phyloP scores from a whole-genome alignment of 2,113 vertebrate genomes.

The Thymallus thymallus region DNA sequence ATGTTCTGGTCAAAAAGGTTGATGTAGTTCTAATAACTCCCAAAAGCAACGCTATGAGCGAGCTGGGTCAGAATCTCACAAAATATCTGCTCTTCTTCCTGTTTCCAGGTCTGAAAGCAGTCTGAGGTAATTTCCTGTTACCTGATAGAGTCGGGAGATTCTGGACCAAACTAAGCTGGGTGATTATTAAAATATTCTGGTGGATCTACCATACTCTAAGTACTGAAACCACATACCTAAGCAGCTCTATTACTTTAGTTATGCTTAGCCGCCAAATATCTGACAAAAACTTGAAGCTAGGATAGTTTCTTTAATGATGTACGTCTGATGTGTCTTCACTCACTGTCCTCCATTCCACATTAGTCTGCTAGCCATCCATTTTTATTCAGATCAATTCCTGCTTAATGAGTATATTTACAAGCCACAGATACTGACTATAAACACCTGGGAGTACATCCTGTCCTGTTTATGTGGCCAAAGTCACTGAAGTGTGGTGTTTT shows the following conservation, averaged over 20 bases:
- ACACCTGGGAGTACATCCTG: constrained; percentile 29
- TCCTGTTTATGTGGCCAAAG: constrained; percentile 45
- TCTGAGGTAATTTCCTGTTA: constrained; percentile 48
- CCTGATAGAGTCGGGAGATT: background rate
- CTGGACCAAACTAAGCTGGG: constrained; percentile 7
- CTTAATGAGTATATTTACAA: constrained; percentile 47
- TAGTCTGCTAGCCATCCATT: constrained; percentile 22
- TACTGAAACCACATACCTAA: background rate
- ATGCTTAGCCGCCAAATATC: constrained; percentile 5
- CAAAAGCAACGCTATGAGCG: background rate
- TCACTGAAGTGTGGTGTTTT: constrained; percentile 44
- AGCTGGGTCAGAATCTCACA: too few relatives aligned
- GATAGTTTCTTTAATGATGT: background rate
- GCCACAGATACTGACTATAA: constrained; percentile 45
- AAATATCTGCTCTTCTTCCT: too few relatives aligned
- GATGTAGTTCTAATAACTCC: too few relatives aligned
- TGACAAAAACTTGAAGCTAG: background rate
- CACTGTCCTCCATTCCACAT: background rate
- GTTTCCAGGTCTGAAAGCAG: background rate
- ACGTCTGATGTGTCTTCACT: background rate
- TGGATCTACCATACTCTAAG: background rate
- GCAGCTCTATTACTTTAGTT: background rate
- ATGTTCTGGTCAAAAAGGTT: too few relatives aligned
- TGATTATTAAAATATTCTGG: background rate
- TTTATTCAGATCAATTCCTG: constrained; percentile 21